Evolutionary conservation across 2,797 vertebrate species (phyloP).

Genomic region (Enteromius viviparus): DNA sequence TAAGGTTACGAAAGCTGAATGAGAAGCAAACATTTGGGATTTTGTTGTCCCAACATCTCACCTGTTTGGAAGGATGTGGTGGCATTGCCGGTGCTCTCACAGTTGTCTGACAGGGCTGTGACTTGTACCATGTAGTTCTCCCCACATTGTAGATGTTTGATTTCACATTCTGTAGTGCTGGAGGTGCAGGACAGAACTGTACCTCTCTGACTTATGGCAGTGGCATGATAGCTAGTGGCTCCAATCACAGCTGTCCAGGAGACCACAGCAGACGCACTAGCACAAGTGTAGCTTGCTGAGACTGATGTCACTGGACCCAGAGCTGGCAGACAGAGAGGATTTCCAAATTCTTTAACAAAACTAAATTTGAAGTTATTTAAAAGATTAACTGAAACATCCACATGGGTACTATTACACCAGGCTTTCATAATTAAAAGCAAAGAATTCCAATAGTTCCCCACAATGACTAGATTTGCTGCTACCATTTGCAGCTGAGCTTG

Average conservation of each 20-base stretch:
- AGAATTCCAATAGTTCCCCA: neutral
- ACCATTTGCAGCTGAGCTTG: constrained; percentile 1
- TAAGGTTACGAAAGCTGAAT: neutral
- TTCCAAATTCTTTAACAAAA: neutral
- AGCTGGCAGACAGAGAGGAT: constrained; percentile 62
- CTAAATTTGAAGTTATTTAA: neutral
- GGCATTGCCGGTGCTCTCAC: constrained; percentile 66
- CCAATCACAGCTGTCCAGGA: constrained; percentile 70
- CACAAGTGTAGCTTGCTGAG: constrained; percentile 71
- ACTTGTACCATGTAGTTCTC: constrained; percentile 68
- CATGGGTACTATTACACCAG: neutral
- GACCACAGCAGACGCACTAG: constrained; percentile 56
- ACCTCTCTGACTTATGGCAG: constrained; percentile 56
- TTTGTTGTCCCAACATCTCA: constrained; percentile 49
- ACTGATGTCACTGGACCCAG: constrained; percentile 69
- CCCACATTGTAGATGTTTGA: constrained; percentile 69
- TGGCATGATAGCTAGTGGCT: constrained; percentile 71
- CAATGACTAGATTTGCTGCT: neutral
- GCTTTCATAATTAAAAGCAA: neutral
- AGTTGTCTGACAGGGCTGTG: constrained; percentile 68
- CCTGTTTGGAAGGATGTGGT: constrained; percentile 63
- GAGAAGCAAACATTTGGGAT: neutral
- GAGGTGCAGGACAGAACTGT: constrained; percentile 65
- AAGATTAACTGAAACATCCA: neutral
- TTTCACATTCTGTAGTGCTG: constrained; percentile 61